Conservation (phyloP, 2,888 invertebrate genomes). For the Diaphora mendica region DNA sequence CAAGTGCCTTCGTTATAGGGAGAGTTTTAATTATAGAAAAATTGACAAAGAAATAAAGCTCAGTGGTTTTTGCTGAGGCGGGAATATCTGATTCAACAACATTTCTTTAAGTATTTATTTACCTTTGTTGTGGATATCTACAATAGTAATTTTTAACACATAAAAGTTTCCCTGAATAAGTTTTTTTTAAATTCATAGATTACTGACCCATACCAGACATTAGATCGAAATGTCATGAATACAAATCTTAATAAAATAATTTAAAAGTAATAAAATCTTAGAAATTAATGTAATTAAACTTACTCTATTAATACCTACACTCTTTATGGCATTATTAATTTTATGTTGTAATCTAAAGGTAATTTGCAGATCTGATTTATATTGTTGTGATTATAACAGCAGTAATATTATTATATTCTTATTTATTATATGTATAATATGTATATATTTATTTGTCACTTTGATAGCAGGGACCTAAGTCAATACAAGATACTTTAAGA, state of each 20-base stretch:
- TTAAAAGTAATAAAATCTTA: neutral
- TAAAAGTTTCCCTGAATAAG: neutral
- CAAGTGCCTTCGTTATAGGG: slow-evolving; percentile 42
- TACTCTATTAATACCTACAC: neutral
- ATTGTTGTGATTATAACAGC: neutral
- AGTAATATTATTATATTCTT: neutral
- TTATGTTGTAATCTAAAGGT: neutral
- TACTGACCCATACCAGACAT: neutral
- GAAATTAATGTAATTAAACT: neutral
- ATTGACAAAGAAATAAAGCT: slow-evolving; percentile 22
- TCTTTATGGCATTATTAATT: neutral
- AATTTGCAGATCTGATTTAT: neutral
- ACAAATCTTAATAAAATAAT: neutral
- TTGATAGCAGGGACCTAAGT: neutral
- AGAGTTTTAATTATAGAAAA: slow-evolving; percentile 50
- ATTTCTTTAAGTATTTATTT: slow-evolving; percentile 13
- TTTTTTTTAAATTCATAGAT: too few relatives aligned
- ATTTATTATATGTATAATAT: neutral
- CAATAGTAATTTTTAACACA: neutral
- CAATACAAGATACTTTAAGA: neutral
- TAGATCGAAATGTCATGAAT: neutral
- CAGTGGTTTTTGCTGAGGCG: neutral
- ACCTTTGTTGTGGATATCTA: slow-evolving; percentile 5
- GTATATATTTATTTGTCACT: neutral
- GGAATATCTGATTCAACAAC: slow-evolving; percentile 10